phyloP scores from a whole-genome alignment of 2,797 vertebrate genomes.

The Poecilia velifera region DNA sequence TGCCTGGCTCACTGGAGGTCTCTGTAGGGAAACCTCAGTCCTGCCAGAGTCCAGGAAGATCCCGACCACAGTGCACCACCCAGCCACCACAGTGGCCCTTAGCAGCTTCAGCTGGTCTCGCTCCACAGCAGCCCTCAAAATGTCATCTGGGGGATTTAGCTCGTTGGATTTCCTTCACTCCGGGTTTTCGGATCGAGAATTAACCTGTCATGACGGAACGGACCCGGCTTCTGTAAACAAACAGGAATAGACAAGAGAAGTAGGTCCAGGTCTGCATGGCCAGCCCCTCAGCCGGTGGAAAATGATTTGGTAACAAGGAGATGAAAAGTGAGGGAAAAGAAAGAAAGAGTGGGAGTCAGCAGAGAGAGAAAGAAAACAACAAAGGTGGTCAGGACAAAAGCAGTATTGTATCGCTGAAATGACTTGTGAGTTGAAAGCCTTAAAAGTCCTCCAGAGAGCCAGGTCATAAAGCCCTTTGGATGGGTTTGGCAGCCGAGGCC shows the following conservation, averaged over 20 bases:
- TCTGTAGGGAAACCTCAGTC: slow-evolving; percentile 73
- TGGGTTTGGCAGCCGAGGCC: slow-evolving; percentile 75
- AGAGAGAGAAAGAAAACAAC: slow-evolving; percentile 69
- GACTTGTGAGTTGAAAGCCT: slow-evolving; percentile 83
- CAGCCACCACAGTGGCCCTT: slow-evolving; percentile 70
- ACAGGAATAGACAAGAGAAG: slow-evolving; percentile 57
- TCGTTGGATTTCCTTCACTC: slow-evolving; percentile 38
- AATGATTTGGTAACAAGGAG: slow-evolving; percentile 45
- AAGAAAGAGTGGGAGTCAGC: slow-evolving; percentile 35
- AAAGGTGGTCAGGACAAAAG: slow-evolving; percentile 84
- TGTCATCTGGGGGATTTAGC: slow-evolving; percentile 53
- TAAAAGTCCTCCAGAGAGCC: slow-evolving; percentile 84
- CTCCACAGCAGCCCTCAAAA: slow-evolving; percentile 55
- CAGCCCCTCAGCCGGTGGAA: slow-evolving; percentile 36
- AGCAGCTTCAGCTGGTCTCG: slow-evolving; percentile 56
- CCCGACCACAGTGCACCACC: slow-evolving; percentile 67
- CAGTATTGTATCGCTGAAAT: slow-evolving; percentile 84
- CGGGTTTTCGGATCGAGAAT: slow-evolving; percentile 46
- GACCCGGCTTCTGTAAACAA: slow-evolving; percentile 61
- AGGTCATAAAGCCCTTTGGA: slow-evolving; percentile 81
- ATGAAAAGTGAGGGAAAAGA: slow-evolving; percentile 52
- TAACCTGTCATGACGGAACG: slow-evolving; percentile 60
- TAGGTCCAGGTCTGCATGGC: slow-evolving; percentile 35
- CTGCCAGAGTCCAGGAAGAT: slow-evolving; percentile 74
- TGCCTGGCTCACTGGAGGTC: slow-evolving; percentile 73